phyloP scores from a whole-genome alignment of 2,113 vertebrate species.

The Geococcyx californianus region DNA sequence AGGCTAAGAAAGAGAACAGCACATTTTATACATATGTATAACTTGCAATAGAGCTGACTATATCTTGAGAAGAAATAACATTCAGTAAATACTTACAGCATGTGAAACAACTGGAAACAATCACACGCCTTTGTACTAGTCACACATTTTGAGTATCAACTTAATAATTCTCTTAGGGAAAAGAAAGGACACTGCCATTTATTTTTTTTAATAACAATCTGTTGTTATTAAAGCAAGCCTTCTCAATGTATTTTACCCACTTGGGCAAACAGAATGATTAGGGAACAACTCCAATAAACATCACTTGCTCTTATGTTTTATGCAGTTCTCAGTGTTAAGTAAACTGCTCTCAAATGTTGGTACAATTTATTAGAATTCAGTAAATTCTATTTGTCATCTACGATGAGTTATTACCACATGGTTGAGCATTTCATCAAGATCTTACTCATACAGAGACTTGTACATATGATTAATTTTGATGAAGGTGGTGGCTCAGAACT shows the following conservation, averaged over 20 bases:
- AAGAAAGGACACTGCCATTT: neutral
- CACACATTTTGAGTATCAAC: neutral
- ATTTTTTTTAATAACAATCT: neutral
- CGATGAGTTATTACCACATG: neutral
- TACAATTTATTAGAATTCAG: neutral
- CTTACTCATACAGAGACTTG: neutral
- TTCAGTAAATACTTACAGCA: neutral
- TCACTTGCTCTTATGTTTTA: neutral
- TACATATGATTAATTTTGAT: neutral
- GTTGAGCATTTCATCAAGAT: neutral
- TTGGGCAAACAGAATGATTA: neutral
- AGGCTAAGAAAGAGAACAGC: neutral
- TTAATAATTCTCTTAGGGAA: neutral
- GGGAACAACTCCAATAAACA: neutral
- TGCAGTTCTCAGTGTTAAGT: neutral
- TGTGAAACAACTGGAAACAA: neutral
- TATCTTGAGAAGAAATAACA: neutral
- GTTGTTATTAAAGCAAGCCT: neutral
- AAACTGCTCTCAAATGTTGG: neutral
- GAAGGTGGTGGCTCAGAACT: neutral
- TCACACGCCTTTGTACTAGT: neutral
- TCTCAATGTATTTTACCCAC: neutral
- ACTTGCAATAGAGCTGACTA: neutral
- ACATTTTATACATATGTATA: neutral
- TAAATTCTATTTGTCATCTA: neutral